A percentile compares a stretch with the other conserved stretches of the same genome.
Evolutionary conservation across 2,113 vertebrate species (phyloP).

Genomic region (Psophia crepitans): DNA sequence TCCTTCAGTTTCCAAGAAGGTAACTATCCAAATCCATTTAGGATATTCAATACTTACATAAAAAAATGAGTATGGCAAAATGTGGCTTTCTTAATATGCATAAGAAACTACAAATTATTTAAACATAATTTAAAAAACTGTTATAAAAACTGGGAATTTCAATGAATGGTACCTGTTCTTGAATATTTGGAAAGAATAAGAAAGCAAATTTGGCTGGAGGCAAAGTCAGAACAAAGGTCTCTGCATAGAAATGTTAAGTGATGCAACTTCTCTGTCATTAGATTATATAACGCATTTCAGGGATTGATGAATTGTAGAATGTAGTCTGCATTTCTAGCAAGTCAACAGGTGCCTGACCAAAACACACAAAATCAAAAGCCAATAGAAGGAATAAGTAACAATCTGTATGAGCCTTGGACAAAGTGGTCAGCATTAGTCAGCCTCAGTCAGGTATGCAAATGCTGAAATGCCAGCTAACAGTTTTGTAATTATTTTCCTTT

Average conservation of each 20-base stretch:
- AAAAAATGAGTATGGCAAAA: background rate
- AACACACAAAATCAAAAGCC: background rate
- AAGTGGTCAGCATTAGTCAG: background rate
- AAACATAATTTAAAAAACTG: background rate
- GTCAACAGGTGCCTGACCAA: background rate
- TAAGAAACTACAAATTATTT: background rate
- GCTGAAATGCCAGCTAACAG: background rate
- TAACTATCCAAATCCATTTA: background rate
- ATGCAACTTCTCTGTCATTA: background rate
- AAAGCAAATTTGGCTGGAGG: background rate
- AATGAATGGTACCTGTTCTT: background rate
- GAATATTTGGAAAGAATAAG: background rate
- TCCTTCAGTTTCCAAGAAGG: background rate
- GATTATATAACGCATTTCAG: background rate
- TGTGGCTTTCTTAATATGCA: background rate
- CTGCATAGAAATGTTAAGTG: background rate
- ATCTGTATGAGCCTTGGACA: background rate
- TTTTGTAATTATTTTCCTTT: background rate
- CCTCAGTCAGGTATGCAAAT: background rate
- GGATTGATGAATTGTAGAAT: background rate
- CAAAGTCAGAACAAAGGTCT: background rate
- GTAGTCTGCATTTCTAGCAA: background rate
- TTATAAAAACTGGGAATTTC: background rate
- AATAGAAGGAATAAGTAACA: background rate
- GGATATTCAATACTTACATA: too few species aligned